Percentiles rank a stretch among this genome's conserved stretches.
Evolutionary conservation across 2,797 vertebrate species (phyloP).

Genomic region (Intellagama lesueurii): DNA sequence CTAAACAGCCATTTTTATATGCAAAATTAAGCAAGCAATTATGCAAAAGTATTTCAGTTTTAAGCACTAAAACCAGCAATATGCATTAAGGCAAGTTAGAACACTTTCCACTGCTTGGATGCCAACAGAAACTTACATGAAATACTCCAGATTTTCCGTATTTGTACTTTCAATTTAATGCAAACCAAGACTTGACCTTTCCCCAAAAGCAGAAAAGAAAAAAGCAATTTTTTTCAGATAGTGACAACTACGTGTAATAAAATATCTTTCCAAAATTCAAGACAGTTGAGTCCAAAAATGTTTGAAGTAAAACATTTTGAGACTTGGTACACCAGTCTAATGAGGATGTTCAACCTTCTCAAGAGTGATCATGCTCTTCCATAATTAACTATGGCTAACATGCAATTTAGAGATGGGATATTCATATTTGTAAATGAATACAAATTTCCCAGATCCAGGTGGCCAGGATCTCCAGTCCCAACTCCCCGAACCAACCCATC

Average conservation of each 20-base stretch:
- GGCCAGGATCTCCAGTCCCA: no score
- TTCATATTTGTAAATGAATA: no score
- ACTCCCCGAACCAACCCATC: no score
- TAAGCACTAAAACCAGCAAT: no score
- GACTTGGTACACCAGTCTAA: not conserved
- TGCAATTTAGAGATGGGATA: no score
- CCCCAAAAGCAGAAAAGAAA: not conserved
- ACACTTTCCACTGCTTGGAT: not conserved
- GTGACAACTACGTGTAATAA: not conserved
- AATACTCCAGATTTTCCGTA: not conserved
- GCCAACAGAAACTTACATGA: not conserved
- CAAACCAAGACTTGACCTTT: not conserved
- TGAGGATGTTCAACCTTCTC: not conserved
- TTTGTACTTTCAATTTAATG: not conserved
- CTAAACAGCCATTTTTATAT: not conserved
- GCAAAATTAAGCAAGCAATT: not conserved
- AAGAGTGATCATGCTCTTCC: not conserved
- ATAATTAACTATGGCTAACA: not conserved
- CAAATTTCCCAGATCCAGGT: no score
- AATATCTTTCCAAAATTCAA: slow-evolving; percentile 6
- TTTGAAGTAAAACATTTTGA: not conserved
- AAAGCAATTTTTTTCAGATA: no score
- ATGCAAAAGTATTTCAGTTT: not conserved
- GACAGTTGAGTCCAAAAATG: not conserved
- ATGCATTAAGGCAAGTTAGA: not conserved